Percentiles rank a stretch among this genome's conserved stretches.
phyloP scores from a whole-genome alignment of 92 coral and sea anemone species.

The Epizoanthus ramosus region DNA sequence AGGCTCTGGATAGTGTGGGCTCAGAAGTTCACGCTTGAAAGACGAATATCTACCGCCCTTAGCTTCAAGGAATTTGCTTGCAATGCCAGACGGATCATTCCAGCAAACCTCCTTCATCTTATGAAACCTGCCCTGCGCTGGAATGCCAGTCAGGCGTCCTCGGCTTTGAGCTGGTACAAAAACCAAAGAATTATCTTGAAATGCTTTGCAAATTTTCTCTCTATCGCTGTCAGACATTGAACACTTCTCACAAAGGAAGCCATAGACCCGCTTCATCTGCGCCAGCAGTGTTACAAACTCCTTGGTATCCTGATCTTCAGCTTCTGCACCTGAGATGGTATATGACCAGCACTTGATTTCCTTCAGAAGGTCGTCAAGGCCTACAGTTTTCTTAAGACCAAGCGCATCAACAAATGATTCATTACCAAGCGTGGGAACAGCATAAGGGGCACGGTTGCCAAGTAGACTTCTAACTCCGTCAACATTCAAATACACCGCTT shows the following conservation, averaged over 20 bases:
- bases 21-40: conserved; percentile 62
- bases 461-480: conserved; percentile 52
- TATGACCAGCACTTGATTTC: conserved; percentile 71
- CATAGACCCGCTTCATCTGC: conserved; percentile 78
- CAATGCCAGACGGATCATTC: conserved; percentile 80
- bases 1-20: conserved; percentile 47
- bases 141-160: background rate
- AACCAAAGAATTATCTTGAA: conserved; percentile 62
- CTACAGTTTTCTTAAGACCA: conserved; percentile 50
- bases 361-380: conserved; percentile 59
- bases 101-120: conserved; percentile 81
- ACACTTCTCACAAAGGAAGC: conserved; percentile 47
- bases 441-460: conserved; percentile 62
- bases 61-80: conserved; percentile 31
- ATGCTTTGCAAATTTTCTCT: conserved; percentile 52
- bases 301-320: conserved; percentile 23
- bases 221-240: conserved; percentile 16
- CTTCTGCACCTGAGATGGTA: conserved; percentile 19
- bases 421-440: conserved; percentile 50
- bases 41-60: conserved; percentile 17
- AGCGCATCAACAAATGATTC: conserved; percentile 56
- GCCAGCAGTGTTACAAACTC: conserved; percentile 61
- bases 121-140: conserved; percentile 51
- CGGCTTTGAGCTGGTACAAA: conserved; percentile 57
- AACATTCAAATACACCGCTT: conserved; percentile 49